These are phyloP conservation scores for Parotia lawesii DNA, from an alignment of 2,113 vertebrate genomes.

Conservation along the genomic window DNA sequence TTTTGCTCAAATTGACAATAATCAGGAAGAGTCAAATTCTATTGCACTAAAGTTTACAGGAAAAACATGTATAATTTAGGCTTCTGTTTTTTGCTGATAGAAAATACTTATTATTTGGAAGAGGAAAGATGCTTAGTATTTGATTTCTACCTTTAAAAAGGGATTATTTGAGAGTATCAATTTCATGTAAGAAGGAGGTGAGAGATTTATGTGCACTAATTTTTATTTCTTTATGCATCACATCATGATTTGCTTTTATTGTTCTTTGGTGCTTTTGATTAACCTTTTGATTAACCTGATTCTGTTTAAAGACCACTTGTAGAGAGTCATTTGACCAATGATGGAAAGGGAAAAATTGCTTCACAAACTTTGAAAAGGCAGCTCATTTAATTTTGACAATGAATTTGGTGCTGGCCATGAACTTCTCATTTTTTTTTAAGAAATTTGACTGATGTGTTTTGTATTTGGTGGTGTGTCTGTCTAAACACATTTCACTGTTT, in stretches of 20 bases:
- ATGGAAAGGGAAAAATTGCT: neutral
- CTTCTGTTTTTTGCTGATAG: neutral
- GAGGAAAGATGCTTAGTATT: neutral
- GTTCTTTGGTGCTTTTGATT: neutral
- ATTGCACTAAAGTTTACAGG: neutral
- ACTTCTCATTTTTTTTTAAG: neutral
- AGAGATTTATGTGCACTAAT: neutral
- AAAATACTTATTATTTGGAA: neutral
- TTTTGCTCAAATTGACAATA: neutral
- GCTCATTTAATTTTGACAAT: neutral
- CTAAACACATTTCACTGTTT: neutral
- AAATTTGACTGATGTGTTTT: neutral
- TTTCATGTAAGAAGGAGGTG: neutral
- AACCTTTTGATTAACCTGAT: neutral
- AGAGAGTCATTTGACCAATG: neutral
- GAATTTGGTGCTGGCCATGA: neutral
- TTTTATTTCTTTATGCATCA: neutral
- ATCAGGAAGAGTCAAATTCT: neutral
- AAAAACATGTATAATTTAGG: neutral
- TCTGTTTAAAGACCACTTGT: neutral
- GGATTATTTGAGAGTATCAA: neutral
- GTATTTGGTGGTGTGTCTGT: neutral
- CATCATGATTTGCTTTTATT: neutral
- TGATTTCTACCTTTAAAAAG: neutral
- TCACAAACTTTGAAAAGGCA: neutral